Percentiles rank a stretch among this genome's conserved stretches.
Evolutionary conservation across 2,797 vertebrate genomes (phyloP).

Genomic region (Ctenosaura bakeri): DNA sequence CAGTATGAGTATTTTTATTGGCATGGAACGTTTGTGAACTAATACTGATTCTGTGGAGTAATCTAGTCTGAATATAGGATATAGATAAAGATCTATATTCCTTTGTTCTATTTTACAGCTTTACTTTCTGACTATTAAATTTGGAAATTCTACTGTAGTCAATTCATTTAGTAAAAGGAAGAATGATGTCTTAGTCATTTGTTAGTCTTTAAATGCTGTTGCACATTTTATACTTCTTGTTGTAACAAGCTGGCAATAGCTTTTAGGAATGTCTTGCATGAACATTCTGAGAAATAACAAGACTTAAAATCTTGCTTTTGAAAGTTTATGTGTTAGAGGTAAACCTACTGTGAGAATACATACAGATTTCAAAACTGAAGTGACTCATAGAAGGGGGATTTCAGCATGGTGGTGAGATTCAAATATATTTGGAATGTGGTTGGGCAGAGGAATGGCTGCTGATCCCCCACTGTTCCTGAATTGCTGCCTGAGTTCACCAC

Average conservation of each 20-base stretch:
- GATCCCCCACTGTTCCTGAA: background rate
- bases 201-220: background rate
- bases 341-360: background rate
- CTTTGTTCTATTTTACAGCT: background rate
- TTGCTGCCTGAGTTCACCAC: background rate
- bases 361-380: background rate
- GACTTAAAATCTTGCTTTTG: background rate
- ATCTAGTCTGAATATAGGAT: background rate
- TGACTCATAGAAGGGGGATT: background rate
- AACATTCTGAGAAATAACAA: background rate
- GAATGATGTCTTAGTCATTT: background rate
- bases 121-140: background rate
- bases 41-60: background rate
- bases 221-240: background rate
- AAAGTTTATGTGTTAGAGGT: background rate
- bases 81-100: background rate
- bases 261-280: background rate
- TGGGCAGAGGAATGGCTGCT: no score
- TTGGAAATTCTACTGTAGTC: background rate
- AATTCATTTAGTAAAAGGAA: background rate
- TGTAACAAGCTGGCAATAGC: background rate
- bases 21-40: background rate
- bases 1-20: background rate
- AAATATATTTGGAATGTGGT: background rate
- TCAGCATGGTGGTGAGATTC: background rate